phyloP scores from a whole-genome alignment of 2,113 vertebrate species.

The Aplodontia rufa region DNA sequence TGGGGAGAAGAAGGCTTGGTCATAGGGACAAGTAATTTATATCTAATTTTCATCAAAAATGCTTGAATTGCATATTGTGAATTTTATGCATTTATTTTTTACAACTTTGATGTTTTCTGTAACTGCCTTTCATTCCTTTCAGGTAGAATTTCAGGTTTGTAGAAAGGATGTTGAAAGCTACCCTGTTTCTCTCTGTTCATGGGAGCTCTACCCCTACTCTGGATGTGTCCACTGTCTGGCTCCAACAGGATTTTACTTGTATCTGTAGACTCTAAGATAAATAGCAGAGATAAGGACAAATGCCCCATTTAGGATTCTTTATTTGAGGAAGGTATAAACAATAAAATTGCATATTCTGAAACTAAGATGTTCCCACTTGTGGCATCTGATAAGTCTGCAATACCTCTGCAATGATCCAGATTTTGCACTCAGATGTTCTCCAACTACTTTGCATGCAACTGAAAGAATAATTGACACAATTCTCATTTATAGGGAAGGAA shows the following conservation, averaged over 20 bases:
- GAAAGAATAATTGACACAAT: slow-evolving; percentile 48
- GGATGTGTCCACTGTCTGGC: not conserved
- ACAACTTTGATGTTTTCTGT: not conserved
- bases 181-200: not conserved
- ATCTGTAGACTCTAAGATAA: not conserved
- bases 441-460: not conserved
- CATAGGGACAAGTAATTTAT: not conserved
- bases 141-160: not conserved
- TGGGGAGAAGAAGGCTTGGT: not conserved
- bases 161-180: not conserved
- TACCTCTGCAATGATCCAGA: not conserved
- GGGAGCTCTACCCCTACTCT: not conserved
- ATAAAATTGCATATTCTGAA: not conserved
- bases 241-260: not conserved
- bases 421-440: not conserved
- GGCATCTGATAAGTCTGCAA: slow-evolving; percentile 38
- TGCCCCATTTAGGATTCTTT: not conserved
- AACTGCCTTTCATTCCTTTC: not conserved
- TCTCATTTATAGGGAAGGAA: slow-evolving; percentile 53
- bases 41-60: not conserved
- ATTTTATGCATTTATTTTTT: not conserved
- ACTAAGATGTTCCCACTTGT: not conserved
- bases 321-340: not conserved
- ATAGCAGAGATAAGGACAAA: not conserved
- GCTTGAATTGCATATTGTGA: not conserved